These are phyloP conservation scores for Hephaestus fuliginosus DNA, from an alignment of 2,797 vertebrate species.

Conservation along the genomic window DNA sequence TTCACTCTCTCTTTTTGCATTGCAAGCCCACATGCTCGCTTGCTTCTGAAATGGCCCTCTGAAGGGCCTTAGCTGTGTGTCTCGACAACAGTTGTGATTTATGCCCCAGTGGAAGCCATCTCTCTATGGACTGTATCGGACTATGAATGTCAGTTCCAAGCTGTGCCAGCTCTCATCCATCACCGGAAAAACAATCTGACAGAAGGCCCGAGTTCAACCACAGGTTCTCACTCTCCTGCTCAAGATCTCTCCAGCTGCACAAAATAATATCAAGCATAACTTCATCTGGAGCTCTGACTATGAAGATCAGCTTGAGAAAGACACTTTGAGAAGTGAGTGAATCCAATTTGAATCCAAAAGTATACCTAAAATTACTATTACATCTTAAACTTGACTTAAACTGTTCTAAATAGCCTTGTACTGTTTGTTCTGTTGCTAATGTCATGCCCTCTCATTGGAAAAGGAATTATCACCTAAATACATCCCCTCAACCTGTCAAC, in stretches of 20 bases:
- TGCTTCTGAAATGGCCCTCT: constrained; percentile 66
- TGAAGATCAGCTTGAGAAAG: constrained; percentile 7
- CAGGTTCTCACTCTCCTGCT: constrained; percentile 46
- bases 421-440: constrained; percentile 7
- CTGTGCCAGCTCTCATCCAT: constrained; percentile 69
- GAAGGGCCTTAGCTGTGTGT: constrained; percentile 47
- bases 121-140: constrained; percentile 71
- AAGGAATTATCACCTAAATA: constrained; percentile 22
- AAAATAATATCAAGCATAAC: constrained; percentile 35
- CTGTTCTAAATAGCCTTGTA: neutral
- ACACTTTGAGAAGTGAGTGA: neutral
- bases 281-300: neutral
- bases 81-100: constrained; percentile 67
- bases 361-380: neutral
- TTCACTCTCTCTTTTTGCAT: constrained; percentile 12
- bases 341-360: neutral
- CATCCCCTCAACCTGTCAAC: neutral
- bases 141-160: constrained; percentile 79
- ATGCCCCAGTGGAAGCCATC: constrained; percentile 72
- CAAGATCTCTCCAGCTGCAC: constrained; percentile 8
- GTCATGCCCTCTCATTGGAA: neutral
- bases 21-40: constrained; percentile 37
- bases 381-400: neutral
- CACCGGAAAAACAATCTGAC: constrained; percentile 72
- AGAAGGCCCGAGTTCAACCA: constrained; percentile 58